phyloP scores from a whole-genome alignment of 2,113 vertebrate species.

The Neotoma lepida region DNA sequence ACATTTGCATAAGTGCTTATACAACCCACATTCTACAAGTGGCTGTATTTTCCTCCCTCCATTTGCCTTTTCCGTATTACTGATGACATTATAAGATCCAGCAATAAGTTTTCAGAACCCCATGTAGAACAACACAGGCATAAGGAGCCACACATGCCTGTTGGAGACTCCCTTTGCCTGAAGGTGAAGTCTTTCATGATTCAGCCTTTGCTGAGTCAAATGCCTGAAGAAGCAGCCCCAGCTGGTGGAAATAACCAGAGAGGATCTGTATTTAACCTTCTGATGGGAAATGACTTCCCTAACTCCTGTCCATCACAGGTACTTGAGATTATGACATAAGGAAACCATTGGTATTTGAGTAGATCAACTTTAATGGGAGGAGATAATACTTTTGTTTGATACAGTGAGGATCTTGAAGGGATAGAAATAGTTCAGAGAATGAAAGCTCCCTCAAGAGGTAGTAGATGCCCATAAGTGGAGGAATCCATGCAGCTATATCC shows the following conservation, averaged over 20 bases:
- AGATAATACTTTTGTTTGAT: background rate
- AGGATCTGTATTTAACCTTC: background rate
- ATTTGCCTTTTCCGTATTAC: background rate
- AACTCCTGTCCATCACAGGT: background rate
- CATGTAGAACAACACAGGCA: background rate
- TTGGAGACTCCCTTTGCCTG: background rate
- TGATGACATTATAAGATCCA: background rate
- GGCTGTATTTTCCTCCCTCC: background rate
- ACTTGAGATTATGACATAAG: background rate
- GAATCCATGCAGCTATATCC: background rate
- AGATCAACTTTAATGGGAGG: background rate
- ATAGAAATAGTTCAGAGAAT: background rate
- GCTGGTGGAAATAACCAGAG: background rate
- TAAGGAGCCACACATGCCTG: background rate
- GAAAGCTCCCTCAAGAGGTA: background rate
- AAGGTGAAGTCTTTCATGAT: background rate
- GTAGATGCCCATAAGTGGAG: background rate
- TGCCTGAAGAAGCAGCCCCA: background rate
- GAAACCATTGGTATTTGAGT: background rate
- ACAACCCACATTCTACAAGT: background rate
- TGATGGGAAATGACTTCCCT: background rate
- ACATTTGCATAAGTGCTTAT: background rate
- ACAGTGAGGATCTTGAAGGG: background rate
- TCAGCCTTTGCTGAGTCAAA: background rate
- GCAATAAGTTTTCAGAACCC: background rate